Percentiles rank a stretch among this genome's conserved stretches.
Evolutionary conservation across 1,140 invertebrate species (phyloP).

Genomic region (Apis mellifera): DNA sequence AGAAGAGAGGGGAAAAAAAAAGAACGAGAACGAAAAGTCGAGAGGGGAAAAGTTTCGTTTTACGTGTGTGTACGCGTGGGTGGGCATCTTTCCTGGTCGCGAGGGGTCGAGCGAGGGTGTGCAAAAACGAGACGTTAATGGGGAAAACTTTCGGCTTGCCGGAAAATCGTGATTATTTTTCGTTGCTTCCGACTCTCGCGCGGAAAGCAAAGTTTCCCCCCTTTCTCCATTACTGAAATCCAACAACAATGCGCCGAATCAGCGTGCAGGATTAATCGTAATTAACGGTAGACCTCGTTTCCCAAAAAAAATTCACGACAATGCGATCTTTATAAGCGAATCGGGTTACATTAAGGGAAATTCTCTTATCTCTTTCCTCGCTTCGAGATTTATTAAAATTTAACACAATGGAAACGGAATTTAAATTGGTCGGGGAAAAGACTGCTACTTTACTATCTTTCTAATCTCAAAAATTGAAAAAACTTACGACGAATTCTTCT

Average conservation of each 20-base stretch:
- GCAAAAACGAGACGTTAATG: constrained; percentile 45
- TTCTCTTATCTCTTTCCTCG: too few relatives aligned
- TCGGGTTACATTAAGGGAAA: too few relatives aligned
- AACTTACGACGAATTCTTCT: too few relatives aligned
- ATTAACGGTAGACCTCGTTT: background rate
- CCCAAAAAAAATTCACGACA: too few relatives aligned
- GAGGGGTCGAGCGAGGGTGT: constrained; percentile 4
- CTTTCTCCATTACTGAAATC: background rate
- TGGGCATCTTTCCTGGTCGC: constrained; percentile 8
- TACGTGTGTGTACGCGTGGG: background rate
- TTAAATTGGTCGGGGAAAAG: too few relatives aligned
- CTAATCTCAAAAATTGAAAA: too few relatives aligned
- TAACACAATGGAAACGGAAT: too few relatives aligned
- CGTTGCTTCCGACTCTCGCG: background rate
- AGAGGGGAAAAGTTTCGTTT: constrained; percentile 22
- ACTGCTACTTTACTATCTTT: too few relatives aligned
- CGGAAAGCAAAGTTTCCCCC: constrained; percentile 2
- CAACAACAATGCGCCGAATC: background rate
- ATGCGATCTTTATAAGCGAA: too few relatives aligned
- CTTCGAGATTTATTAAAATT: too few relatives aligned
- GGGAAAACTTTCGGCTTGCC: constrained; percentile 37
- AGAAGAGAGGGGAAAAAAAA: background rate
- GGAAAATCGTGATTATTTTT: constrained; percentile 43
- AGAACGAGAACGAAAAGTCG: constrained; percentile 7
- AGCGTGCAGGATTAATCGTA: background rate